Conservation (phyloP, 23 tunicate genomes). For the Halocynthia roretzi region DNA sequence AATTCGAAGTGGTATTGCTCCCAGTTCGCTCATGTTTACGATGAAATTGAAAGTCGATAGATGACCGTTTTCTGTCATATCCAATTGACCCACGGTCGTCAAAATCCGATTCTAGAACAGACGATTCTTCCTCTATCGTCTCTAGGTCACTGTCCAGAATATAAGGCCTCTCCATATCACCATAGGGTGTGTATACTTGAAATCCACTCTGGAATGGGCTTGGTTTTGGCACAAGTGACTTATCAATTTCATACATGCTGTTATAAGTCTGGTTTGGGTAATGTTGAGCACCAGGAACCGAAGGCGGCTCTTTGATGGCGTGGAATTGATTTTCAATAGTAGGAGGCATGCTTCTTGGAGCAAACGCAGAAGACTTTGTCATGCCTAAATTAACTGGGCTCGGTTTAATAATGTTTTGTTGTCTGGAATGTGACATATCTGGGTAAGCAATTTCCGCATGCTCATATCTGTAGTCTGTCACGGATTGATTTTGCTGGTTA, state of each 20-base stretch:
- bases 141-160: conserved; percentile 90
- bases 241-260: neutral
- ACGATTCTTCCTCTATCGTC: conserved; percentile 88
- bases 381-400: too few species aligned
- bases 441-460: neutral
- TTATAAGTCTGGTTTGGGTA: neutral
- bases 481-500: neutral
- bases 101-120: conserved; percentile 80
- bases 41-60: neutral
- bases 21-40: neutral
- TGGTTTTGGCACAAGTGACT: neutral
- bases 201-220: neutral
- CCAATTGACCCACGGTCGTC: conserved; percentile 20
- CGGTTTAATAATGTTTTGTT: neutral
- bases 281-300: neutral
- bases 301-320: neutral
- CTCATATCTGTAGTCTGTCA: neutral
- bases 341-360: neutral
- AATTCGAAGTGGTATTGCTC: neutral
- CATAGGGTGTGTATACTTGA: conserved; percentile 2
- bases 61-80: conserved; percentile 3
- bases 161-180: conserved; percentile 20
- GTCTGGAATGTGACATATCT: neutral
- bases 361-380: too few species aligned
- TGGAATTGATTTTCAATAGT: neutral